Conservation (phyloP, 2,113 vertebrate genomes). For the Phyllopteryx taeniolatus region DNA sequence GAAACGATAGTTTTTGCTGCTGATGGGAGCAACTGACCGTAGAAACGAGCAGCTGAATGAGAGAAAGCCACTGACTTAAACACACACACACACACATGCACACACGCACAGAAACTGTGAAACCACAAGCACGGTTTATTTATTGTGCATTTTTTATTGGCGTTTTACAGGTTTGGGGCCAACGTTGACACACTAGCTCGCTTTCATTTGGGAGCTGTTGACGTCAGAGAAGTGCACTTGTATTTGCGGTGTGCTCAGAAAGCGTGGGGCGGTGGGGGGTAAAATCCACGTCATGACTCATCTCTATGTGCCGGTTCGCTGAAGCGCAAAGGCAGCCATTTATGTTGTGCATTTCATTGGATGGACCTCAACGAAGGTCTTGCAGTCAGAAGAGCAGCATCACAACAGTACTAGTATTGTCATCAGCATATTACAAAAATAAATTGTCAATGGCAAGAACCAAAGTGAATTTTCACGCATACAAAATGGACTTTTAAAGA, state of each 20-base stretch:
- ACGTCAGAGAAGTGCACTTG: conserved; percentile 37
- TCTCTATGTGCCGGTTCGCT: conserved; percentile 52
- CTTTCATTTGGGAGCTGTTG: conserved; percentile 48
- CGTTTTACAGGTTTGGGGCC: conserved; percentile 40
- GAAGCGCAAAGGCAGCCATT: conserved; percentile 57
- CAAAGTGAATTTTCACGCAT: neutral
- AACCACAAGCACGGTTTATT: neutral
- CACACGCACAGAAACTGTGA: neutral
- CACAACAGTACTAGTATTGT: neutral
- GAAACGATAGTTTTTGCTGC: neutral
- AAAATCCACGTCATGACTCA: conserved; percentile 46
- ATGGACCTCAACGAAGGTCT: conserved; percentile 67
- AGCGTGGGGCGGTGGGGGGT: neutral
- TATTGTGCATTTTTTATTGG: conserved; percentile 41
- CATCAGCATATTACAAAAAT: neutral
- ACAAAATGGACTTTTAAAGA: neutral
- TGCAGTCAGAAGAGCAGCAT: conserved; percentile 49
- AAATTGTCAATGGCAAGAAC: neutral
- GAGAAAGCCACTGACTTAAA: neutral
- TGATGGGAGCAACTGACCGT: neutral
- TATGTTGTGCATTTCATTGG: conserved; percentile 58
- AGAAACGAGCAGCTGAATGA: neutral
- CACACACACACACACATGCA: neutral
- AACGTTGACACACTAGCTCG: conserved; percentile 26
- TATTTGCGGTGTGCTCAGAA: conserved; percentile 44